Conservation (phyloP, 1,140 invertebrate species). For the Drosophila bocqueti region DNA sequence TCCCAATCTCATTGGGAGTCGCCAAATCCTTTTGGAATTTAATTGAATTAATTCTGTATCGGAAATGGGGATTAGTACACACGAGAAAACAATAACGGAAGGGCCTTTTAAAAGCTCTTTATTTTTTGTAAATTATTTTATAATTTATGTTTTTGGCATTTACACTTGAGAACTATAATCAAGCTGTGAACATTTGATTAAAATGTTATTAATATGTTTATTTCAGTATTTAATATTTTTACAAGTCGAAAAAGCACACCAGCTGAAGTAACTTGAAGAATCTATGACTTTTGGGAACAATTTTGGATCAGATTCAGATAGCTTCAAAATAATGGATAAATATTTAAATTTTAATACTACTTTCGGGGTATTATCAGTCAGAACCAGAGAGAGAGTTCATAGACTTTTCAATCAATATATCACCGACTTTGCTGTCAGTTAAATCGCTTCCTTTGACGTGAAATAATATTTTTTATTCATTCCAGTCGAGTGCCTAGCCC, state of each 20-base stretch:
- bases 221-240: not conserved
- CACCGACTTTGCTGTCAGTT: too few relatives aligned
- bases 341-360: too few relatives aligned
- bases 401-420: too few relatives aligned
- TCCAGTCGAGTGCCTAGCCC: not conserved
- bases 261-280: not conserved
- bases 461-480: not conserved
- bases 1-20: not conserved
- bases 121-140: too few relatives aligned
- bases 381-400: too few relatives aligned
- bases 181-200: too few relatives aligned
- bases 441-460: too few relatives aligned
- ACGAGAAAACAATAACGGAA: not conserved
- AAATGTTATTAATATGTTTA: too few relatives aligned
- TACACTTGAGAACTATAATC: not conserved
- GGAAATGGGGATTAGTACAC: not conserved
- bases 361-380: too few relatives aligned
- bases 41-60: conserved; percentile 38
- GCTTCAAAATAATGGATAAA: not conserved
- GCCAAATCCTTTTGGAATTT: conserved; percentile 22
- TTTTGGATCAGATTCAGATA: too few relatives aligned
- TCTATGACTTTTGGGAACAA: too few relatives aligned
- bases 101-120: not conserved
- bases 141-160: not conserved
- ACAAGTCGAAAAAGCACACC: not conserved